Percentiles rank a stretch among this genome's conserved stretches.
Evolutionary conservation across 2,113 vertebrate species (phyloP).

Genomic region (Pavo muticus): DNA sequence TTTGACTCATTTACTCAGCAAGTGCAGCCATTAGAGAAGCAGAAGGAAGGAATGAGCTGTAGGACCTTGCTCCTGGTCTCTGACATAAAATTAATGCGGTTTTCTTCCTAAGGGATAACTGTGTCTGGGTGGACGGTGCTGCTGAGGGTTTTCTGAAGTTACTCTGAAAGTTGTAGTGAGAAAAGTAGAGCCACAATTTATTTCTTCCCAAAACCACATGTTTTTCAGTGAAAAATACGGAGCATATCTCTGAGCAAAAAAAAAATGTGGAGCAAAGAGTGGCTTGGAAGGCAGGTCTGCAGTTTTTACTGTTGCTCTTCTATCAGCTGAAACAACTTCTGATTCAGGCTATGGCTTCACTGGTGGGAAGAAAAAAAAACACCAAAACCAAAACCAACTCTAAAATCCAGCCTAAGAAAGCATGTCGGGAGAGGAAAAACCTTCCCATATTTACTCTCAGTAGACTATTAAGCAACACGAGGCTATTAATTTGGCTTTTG

Average conservation of each 20-base stretch:
- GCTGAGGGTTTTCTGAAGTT: neutral
- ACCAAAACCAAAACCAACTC: neutral
- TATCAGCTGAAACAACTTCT: conserved; percentile 29
- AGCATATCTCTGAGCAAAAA: neutral
- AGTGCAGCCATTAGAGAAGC: neutral
- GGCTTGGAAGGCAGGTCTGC: neutral
- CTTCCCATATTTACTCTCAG: conserved; percentile 84
- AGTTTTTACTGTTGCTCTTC: neutral
- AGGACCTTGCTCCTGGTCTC: neutral
- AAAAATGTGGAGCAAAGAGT: neutral
- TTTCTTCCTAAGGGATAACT: neutral
- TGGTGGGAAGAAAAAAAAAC: neutral
- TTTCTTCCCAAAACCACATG: neutral
- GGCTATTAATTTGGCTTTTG: conserved; percentile 91
- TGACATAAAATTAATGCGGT: conserved; percentile 5
- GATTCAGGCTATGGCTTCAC: neutral
- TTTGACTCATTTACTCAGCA: neutral
- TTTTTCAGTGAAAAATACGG: neutral
- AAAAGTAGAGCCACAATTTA: neutral
- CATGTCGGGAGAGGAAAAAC: conserved; percentile 66
- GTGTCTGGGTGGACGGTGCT: neutral
- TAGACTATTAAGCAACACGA: conserved; percentile 90
- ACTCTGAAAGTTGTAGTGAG: neutral
- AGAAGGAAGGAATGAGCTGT: neutral
- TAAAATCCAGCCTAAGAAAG: conserved; percentile 46